phyloP scores from a whole-genome alignment of 2,888 invertebrate species.

The Laothoe populi region DNA sequence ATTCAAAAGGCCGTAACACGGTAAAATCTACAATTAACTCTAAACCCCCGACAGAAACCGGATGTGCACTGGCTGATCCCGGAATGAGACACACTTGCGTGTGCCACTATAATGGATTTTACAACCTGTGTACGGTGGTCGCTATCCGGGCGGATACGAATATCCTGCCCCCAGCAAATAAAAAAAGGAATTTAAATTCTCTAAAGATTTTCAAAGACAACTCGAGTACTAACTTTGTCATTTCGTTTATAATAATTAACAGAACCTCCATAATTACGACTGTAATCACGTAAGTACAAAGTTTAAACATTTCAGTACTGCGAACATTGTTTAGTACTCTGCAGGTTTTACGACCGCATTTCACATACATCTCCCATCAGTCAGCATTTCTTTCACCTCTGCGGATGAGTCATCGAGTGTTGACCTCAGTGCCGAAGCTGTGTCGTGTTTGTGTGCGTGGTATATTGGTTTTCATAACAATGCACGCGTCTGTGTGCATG shows the following conservation, averaged over 20 bases:
- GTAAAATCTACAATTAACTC: too few relatives aligned
- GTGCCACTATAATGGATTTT: too few relatives aligned
- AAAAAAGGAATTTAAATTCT: too few relatives aligned
- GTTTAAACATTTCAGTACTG: not conserved
- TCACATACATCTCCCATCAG: conserved; percentile 27
- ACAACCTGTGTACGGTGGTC: too few relatives aligned
- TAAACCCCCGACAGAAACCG: too few relatives aligned
- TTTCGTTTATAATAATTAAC: not conserved
- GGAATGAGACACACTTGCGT: too few relatives aligned
- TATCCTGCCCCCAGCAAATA: too few relatives aligned
- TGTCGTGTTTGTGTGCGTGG: conserved; percentile 8
- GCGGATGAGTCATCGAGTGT: conserved; percentile 66
- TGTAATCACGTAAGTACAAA: not conserved
- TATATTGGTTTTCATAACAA: conserved; percentile 16
- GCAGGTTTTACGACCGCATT: conserved; percentile 22
- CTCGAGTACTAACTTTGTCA: too few relatives aligned
- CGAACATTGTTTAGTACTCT: conserved; percentile 1
- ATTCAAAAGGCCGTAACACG: too few relatives aligned
- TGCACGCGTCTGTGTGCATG: conserved; percentile 20
- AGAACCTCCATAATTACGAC: not conserved
- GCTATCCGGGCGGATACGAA: too few relatives aligned
- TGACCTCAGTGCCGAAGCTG: conserved; percentile 53
- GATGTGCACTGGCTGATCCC: too few relatives aligned
- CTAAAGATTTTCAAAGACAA: too few relatives aligned
- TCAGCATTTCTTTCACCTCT: conserved; percentile 48